Base-by-base conservation (phyloP, 2,888 invertebrate genomes). In the Synanthedon formicaeformis region DNA sequence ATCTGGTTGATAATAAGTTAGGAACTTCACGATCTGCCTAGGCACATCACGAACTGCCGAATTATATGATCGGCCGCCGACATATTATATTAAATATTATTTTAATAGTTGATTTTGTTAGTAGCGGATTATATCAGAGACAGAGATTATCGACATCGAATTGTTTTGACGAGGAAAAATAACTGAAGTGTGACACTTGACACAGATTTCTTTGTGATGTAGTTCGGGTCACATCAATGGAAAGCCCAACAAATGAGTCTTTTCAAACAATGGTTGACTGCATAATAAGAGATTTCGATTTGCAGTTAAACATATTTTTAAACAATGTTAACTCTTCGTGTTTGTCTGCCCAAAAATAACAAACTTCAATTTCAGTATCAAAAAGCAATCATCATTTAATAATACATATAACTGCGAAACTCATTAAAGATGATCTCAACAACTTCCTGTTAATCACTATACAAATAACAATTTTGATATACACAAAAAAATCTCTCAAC, bases 391-490 rank as follows among this genome's bases (percentile, higher is more conserved):
- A 41, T 14, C 13, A 13, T 48, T 14, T 48, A 48, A 48, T 48
- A 14, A 14, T 14, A 23, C 48, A 50, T 49, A 18, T 10, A 40
- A 16, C 40, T 18, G 55, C 55, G 54, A 52, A 56, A 51, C 49
- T 41, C 40, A 53, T 53, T 50, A 51, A n/a, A 58, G 55, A 34
- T 40, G 41, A 53, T 14, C 50, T 53, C 41, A 60, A 60, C 51
- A 16, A 57, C 63, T 64, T 64, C 65, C 65, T 64, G 50, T 54
- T 53, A 53, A 54, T 62, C 56, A 58, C 58, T 61, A 54, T 53
- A 58, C 60, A 60, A 61, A 61, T 59, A 65, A 65, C 60, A 65
- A 49, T 49, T 49, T 49, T 23, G 10, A 49, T 45, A n/a, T 53
- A 52, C 12, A 50, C 51, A 72, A 18, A 23, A 23, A 69, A 61